phyloP scores from a whole-genome alignment of 2,113 vertebrate genomes.

The Silurus glanis region DNA sequence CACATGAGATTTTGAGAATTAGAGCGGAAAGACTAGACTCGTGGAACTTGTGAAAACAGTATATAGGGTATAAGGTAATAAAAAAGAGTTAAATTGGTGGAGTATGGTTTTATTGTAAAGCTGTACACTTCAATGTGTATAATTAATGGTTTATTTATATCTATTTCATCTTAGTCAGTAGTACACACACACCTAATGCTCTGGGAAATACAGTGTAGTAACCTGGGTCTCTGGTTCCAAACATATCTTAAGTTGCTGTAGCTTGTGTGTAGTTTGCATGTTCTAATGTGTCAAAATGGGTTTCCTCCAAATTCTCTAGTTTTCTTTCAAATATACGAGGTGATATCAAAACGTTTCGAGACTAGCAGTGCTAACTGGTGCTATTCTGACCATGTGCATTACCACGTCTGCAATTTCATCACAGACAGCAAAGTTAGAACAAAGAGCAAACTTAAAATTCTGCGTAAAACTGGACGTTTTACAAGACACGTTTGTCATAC shows the following conservation, averaged over 20 bases:
- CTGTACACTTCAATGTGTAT: not conserved
- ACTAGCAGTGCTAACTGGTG: too few species aligned
- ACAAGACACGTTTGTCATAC: too few species aligned
- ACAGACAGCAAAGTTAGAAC: too few species aligned
- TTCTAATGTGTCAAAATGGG: not conserved
- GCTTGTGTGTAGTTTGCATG: not conserved
- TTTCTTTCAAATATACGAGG: not conserved
- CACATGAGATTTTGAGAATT: constrained; percentile 7
- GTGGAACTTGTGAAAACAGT: not conserved
- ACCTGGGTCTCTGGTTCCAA: not conserved
- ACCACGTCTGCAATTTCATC: too few species aligned
- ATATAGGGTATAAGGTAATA: not conserved
- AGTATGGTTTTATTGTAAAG: not conserved
- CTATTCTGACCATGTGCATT: too few species aligned
- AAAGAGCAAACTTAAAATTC: too few species aligned
- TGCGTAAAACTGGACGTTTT: too few species aligned
- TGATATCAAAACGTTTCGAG: too few species aligned
- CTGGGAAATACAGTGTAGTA: not conserved
- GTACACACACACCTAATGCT: not conserved
- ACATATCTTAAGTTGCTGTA: not conserved
- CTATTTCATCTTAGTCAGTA: not conserved
- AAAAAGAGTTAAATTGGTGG: not conserved
- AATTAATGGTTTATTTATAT: not conserved
- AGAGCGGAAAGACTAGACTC: constrained; percentile 8
- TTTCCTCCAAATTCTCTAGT: not conserved